phyloP scores from a whole-genome alignment of 92 coral and sea anemone species.

The Palythoa grandiflora region DNA sequence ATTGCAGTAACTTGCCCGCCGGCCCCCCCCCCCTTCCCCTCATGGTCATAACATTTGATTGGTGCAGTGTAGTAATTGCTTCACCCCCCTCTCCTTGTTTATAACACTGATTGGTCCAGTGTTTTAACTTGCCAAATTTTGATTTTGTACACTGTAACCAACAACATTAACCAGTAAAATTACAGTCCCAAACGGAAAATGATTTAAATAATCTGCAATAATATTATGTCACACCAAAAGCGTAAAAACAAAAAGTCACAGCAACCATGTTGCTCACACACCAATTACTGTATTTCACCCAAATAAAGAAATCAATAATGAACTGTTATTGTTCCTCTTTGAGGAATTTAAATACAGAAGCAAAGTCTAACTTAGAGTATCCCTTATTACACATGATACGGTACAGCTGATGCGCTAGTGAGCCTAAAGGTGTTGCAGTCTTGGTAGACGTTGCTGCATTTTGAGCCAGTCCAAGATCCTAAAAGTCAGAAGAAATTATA shows the following conservation, averaged over 20 bases:
- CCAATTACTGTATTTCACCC: neutral
- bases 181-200: too few relatives aligned
- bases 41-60: too few relatives aligned
- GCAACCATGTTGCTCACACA: neutral
- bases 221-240: too few relatives aligned
- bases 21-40: too few relatives aligned
- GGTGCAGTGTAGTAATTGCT: too few relatives aligned
- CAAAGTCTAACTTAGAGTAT: conserved; percentile 85
- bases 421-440: conserved; percentile 94
- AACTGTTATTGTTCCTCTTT: conserved; percentile 70
- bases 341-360: conserved; percentile 92
- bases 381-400: conserved; percentile 97
- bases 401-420: conserved; percentile 96
- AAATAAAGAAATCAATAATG: neutral
- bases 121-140: too few relatives aligned
- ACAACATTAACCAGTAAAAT: too few relatives aligned
- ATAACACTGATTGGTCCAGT: too few relatives aligned
- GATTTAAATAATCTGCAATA: too few relatives aligned
- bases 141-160: too few relatives aligned
- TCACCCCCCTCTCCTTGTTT: too few relatives aligned
- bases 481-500: neutral
- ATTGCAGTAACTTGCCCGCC: too few relatives aligned
- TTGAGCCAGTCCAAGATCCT: conserved; percentile 98
- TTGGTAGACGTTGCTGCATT: conserved; percentile 93
- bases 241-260: neutral